phyloP scores from a whole-genome alignment of 30 jellyfish, hydroid and myxozoan species.

The Chrysaora quinquecirrha region DNA sequence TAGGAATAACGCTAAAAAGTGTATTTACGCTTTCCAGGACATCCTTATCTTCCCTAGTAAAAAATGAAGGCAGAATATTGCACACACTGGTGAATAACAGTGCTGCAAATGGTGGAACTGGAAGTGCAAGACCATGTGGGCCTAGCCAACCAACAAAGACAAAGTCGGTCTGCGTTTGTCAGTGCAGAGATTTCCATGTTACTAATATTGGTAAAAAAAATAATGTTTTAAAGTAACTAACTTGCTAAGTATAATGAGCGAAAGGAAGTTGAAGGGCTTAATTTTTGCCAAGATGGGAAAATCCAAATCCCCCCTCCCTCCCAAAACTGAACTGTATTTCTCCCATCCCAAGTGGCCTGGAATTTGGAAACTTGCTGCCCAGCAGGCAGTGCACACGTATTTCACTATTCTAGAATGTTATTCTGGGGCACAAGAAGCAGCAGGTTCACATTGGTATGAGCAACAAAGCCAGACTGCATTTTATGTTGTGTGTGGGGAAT shows the following conservation, averaged over 20 bases:
- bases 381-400: neutral
- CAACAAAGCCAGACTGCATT: too few species aligned
- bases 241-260: neutral
- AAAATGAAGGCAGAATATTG: neutral
- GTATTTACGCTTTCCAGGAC: neutral
- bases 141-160: neutral
- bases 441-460: too few species aligned
- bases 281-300: neutral
- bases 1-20: neutral
- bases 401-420: too few species aligned
- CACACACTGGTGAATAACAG: neutral
- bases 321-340: too few species aligned
- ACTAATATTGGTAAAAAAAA: neutral
- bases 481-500: too few species aligned
- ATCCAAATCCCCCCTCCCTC: too few species aligned
- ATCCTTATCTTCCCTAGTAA: neutral
- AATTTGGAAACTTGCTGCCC: neutral
- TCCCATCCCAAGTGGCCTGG: neutral
- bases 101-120: neutral
- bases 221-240: too few species aligned
- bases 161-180: neutral
- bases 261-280: neutral
- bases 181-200: neutral
- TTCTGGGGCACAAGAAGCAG: too few species aligned
- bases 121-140: neutral